phyloP scores from a whole-genome alignment of 1,140 invertebrate species.

The Uloborus diversus region DNA sequence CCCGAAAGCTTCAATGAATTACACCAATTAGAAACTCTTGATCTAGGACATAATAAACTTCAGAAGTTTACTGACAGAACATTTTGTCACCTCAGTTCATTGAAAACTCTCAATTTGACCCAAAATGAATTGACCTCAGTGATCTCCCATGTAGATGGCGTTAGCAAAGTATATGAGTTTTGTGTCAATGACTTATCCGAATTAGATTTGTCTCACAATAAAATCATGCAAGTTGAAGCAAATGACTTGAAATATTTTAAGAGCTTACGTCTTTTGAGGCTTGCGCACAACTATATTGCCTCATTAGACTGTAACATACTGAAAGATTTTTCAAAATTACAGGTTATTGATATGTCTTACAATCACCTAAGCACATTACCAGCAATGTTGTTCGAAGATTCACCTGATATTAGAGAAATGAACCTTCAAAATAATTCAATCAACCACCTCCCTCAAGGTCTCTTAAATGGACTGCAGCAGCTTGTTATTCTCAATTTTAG shows the following conservation, averaged over 20 bases:
- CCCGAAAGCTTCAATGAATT: constrained; percentile 68
- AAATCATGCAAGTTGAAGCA: constrained; percentile 74
- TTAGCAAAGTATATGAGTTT: constrained; percentile 63
- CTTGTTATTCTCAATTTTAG: constrained; percentile 86
- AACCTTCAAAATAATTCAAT: constrained; percentile 87
- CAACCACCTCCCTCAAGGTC: constrained; percentile 75
- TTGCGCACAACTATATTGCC: constrained; percentile 85
- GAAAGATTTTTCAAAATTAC: constrained; percentile 76
- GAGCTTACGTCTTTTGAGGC: constrained; percentile 63
- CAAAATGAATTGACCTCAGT: constrained; percentile 74
- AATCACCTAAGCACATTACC: constrained; percentile 81
- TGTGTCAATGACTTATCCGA: constrained; percentile 68
- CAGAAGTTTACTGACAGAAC: constrained; percentile 39
- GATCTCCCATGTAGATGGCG: constrained; percentile 60
- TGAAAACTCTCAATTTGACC: constrained; percentile 85
- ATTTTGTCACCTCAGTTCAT: constrained; percentile 79
- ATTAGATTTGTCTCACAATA: constrained; percentile 82
- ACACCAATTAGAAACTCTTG: constrained; percentile 74
- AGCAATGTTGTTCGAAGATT: constrained; percentile 77
- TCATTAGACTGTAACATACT: constrained; percentile 81
- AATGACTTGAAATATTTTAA: constrained; percentile 56
- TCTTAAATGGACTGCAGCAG: constrained; percentile 82
- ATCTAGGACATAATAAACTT: constrained; percentile 58
- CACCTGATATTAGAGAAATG: constrained; percentile 78
- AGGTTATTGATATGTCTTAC: constrained; percentile 83